phyloP scores from a whole-genome alignment of 2,888 invertebrate species.

The Drosophila diplacantha region DNA sequence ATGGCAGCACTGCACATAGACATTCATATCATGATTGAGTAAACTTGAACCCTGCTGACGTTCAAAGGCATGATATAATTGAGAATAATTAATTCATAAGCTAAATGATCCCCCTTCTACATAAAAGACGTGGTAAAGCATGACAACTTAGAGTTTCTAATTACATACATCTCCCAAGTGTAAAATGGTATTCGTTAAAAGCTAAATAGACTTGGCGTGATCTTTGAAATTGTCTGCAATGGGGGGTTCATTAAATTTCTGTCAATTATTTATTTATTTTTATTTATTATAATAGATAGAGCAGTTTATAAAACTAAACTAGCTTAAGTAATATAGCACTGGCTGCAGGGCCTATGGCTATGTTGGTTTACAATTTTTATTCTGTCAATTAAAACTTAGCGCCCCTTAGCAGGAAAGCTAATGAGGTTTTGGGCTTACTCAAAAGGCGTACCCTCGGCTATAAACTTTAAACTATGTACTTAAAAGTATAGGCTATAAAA shows the following conservation, averaged over 20 bases:
- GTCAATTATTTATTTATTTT: background rate
- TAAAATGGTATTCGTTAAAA: conserved; percentile 1
- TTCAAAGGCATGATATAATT: conserved; percentile 6
- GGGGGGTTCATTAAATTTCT: conserved; percentile 6
- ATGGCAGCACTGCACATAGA: conserved; percentile 2
- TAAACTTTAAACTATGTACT: background rate
- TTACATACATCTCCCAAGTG: background rate
- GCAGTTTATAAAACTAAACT: no score
- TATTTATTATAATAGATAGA: no score
- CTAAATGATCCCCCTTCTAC: background rate
- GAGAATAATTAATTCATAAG: background rate
- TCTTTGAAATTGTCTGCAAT: background rate
- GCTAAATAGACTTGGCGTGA: conserved; percentile 1
- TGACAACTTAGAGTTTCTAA: background rate
- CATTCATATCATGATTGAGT: conserved; percentile 1
- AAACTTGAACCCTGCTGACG: conserved; percentile 26
- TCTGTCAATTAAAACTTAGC: background rate
- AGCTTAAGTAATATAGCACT: no score
- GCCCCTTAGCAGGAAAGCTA: background rate
- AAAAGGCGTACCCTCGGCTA: background rate
- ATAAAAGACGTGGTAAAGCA: background rate
- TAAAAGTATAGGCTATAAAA: background rate
- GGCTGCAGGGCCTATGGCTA: no score
- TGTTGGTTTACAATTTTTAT: no score
- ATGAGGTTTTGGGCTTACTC: background rate